These are phyloP conservation scores for Cryptops parisi DNA, from an alignment of 2,888 invertebrate species.

Conservation along the genomic window DNA sequence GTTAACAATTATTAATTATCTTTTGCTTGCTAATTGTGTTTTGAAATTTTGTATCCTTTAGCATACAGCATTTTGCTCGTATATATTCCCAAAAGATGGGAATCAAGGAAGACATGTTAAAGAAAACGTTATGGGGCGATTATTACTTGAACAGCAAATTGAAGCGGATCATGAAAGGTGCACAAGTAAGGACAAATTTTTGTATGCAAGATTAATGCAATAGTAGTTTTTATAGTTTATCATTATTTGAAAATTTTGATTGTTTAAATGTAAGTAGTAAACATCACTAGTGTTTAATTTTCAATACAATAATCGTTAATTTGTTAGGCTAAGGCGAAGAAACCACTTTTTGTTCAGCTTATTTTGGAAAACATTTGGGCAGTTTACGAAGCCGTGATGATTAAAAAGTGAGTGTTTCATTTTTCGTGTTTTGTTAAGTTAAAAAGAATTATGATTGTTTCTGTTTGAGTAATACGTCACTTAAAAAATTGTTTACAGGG, in stretches of 20 bases:
- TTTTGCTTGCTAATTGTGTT: background rate
- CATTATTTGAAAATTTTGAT: too few species aligned
- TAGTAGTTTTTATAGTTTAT: too few species aligned
- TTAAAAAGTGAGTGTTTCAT: slow-evolving; percentile 40
- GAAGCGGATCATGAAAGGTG: slow-evolving; percentile 70
- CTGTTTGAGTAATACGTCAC: slow-evolving; percentile 38
- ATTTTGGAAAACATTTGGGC: slow-evolving; percentile 82
- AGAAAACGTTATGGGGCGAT: slow-evolving; percentile 85
- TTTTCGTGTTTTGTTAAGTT: slow-evolving; percentile 34
- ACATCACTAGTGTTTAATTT: too few species aligned
- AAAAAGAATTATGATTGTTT: too few species aligned
- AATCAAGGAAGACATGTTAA: slow-evolving; percentile 53
- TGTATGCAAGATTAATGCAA: too few species aligned
- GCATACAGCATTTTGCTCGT: slow-evolving; percentile 63
- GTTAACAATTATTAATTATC: too few species aligned
- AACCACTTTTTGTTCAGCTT: slow-evolving; percentile 81
- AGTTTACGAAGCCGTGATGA: slow-evolving; percentile 65
- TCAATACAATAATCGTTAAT: slow-evolving; percentile 21
- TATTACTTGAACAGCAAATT: slow-evolving; percentile 72
- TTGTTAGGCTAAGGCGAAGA: slow-evolving; percentile 56
- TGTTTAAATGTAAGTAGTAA: too few species aligned
- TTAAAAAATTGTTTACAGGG: slow-evolving; percentile 25
- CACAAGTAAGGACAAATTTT: slow-evolving; percentile 58
- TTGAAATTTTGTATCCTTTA: slow-evolving; percentile 32
- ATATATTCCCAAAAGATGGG: slow-evolving; percentile 59